These are phyloP conservation scores for Dastarcus helophoroides DNA, from an alignment of 2,888 invertebrate genomes.

Conservation along the genomic window DNA sequence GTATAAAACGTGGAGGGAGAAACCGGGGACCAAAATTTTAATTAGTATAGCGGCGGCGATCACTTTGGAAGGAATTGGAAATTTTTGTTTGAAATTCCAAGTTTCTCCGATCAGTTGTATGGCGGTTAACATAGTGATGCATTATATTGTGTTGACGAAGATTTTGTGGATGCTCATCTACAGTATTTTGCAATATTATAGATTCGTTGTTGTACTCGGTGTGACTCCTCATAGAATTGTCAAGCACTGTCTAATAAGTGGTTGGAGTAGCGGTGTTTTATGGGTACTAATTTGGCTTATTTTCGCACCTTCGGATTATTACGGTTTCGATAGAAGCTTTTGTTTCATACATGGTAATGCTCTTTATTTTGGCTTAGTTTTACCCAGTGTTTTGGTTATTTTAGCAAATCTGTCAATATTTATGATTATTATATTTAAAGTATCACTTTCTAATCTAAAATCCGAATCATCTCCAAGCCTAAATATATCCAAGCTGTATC, in stretches of 20 bases:
- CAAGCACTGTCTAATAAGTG: slow-evolving; percentile 48
- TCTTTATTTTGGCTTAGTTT: slow-evolving; percentile 44
- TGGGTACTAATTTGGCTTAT: slow-evolving; percentile 43
- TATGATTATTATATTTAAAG: slow-evolving; percentile 42
- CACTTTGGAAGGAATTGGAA: slow-evolving; percentile 29
- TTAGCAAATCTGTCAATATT: slow-evolving; percentile 47
- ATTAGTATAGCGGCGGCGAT: slow-evolving; percentile 45
- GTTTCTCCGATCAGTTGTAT: slow-evolving; percentile 35
- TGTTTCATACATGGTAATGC: slow-evolving; percentile 45
- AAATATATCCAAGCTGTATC: slow-evolving; percentile 43
- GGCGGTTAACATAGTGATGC: slow-evolving; percentile 46
- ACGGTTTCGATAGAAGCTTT: slow-evolving; percentile 37
- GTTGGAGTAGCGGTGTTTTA: slow-evolving; percentile 50
- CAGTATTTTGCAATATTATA: slow-evolving; percentile 53
- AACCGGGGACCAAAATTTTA: slow-evolving; percentile 49
- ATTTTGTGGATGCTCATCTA: slow-evolving; percentile 66
- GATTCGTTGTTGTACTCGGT: slow-evolving; percentile 53
- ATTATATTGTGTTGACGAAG: slow-evolving; percentile 54
- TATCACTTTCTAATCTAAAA: slow-evolving; percentile 36
- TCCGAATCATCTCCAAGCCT: slow-evolving; percentile 26
- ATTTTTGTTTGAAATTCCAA: slow-evolving; percentile 7
- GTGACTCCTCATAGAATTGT: slow-evolving; percentile 48
- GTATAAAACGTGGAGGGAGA: slow-evolving; percentile 49
- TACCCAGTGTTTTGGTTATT: slow-evolving; percentile 44
- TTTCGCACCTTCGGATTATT: slow-evolving; percentile 39